Conservation (phyloP, 2,797 vertebrate genomes). For the Phoxinus dragarum region DNA sequence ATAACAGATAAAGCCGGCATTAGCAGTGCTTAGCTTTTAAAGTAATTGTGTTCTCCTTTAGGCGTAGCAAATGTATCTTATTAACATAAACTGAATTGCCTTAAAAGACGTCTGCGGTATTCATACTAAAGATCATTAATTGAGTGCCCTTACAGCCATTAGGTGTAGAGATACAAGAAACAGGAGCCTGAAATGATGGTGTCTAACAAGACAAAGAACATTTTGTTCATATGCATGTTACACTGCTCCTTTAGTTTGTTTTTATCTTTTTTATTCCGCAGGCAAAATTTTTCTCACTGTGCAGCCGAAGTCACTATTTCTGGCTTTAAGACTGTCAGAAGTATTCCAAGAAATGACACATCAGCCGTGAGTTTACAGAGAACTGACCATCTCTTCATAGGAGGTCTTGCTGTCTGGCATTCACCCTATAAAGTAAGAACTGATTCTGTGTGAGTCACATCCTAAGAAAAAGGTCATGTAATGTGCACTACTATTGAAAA, state of each 20-base stretch:
- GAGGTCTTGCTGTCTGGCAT: conserved; percentile 77
- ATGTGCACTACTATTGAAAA: neutral
- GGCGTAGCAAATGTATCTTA: conserved; percentile 39
- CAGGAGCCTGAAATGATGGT: conserved; percentile 18
- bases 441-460: neutral
- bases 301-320: conserved; percentile 79
- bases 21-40: conserved; percentile 48
- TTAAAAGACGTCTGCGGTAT: conserved; percentile 45
- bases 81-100: conserved; percentile 48
- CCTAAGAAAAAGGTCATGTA: neutral
- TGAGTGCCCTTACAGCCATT: conserved; percentile 47
- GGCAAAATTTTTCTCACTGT: conserved; percentile 81
- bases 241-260: neutral
- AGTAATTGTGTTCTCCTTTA: conserved; percentile 53
- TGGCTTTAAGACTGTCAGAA: conserved; percentile 70
- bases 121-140: conserved; percentile 56
- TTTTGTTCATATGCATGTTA: neutral
- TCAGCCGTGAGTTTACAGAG: conserved; percentile 66
- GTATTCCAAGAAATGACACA: conserved; percentile 68
- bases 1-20: conserved; percentile 52
- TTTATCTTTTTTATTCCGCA: conserved; percentile 61
- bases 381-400: conserved; percentile 79
- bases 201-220: neutral
- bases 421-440: conserved; percentile 73
- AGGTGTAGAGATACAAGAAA: conserved; percentile 32